These are phyloP conservation scores for Phenacoccus solenopsis DNA, from an alignment of 1,140 invertebrate genomes.

Conservation along the genomic window DNA sequence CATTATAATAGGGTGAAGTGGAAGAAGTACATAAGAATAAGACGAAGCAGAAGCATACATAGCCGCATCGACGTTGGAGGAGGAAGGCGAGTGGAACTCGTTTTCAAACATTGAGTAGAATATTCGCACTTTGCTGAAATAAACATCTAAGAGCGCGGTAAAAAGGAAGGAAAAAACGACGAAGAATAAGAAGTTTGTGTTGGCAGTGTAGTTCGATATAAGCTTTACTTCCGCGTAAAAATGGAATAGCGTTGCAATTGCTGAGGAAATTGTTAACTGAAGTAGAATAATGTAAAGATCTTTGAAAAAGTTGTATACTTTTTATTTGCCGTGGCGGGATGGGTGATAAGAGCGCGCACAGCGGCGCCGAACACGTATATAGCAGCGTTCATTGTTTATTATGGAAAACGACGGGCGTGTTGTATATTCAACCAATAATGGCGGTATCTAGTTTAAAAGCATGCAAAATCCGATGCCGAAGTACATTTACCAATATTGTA, in stretches of 20 bases:
- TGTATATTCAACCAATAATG: neutral
- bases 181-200: neutral
- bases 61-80: too few species aligned
- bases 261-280: neutral
- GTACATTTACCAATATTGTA: slow-evolving; percentile 8
- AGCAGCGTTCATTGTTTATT: neutral
- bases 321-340: too few species aligned
- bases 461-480: neutral
- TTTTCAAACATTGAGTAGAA: too few species aligned
- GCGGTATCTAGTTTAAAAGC: neutral
- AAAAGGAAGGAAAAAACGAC: neutral
- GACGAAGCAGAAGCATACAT: too few species aligned
- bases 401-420: neutral
- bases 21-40: too few species aligned
- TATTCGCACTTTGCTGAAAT: too few species aligned
- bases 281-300: neutral
- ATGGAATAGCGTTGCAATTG: neutral
- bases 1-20: too few species aligned
- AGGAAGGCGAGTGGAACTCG: too few species aligned
- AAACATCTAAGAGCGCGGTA: too few species aligned
- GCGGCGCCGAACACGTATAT: neutral
- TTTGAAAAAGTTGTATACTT: slow-evolving; percentile 3
- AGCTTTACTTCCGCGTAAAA: neutral
- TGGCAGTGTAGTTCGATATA: neutral
- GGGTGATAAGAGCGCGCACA: too few species aligned